Base-by-base conservation (phyloP, 2,888 invertebrate genomes). In the Latrodectus hesperus region DNA sequence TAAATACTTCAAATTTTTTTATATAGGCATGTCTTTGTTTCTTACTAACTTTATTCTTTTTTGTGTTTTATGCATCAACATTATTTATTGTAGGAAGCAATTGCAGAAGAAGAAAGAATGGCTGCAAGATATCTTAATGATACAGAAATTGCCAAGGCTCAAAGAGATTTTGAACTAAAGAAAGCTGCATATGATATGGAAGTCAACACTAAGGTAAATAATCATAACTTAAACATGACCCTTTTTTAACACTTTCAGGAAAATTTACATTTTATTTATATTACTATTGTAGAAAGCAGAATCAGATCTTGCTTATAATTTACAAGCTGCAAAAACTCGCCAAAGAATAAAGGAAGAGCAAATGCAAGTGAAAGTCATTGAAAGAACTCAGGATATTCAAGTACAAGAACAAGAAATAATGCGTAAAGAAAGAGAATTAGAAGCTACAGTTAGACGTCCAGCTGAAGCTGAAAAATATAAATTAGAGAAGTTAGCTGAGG, bases 121-220 rank as follows among this genome's bases (percentile, higher is more conserved):
- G 98, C 98, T 0, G 94, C 98, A 0, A 95, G 97, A 89, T 92
- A 97, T 92, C 93, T 96, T 22, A 99, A 99, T 93, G 98, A 99
- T 92, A 98, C 98, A 0, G 98, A 99, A 93, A 98, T 99, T 88
- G 98, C 99, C 1, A 98, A 99, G 92, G 97, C 99, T 0, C 96
- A 98, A 92, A 94, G 99, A 89, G 98, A 99, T 93, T 99, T 98
- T 92, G 98, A 99, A 93, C 93, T 99, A 89, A 98, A 99, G 92
- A 98, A 99, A 92, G 98, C 99, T 10, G 96, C 96, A 3, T 99
- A 99, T 92, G 99, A 99, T 92, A 96, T 97, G 90, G 99, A 99
- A 94, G 98, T 99, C 68, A 97, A 98, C 92, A 98, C 98, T 11
- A 96, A 96, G 94, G 96, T 96, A 91, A 91, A 92, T 17, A 16